These are phyloP conservation scores for Telmatherina bonti DNA, from an alignment of 2,797 vertebrate species.

Conservation along the genomic window DNA sequence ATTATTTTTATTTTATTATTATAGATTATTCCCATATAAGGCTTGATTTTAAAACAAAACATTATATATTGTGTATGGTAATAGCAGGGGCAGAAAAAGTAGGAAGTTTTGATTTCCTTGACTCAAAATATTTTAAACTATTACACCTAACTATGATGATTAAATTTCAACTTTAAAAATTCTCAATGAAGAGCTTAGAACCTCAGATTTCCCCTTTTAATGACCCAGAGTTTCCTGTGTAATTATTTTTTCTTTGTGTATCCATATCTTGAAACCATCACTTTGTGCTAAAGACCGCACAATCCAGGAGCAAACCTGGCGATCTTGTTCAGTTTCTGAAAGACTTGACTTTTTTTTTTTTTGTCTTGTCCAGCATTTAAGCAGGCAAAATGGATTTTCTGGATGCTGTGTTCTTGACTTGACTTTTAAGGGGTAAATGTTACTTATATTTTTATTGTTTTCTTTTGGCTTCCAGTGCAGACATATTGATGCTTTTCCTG, in stretches of 20 bases:
- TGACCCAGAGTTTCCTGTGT: neutral
- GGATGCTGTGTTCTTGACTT: too few species aligned
- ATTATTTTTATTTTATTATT: too few species aligned
- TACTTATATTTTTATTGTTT: slow-evolving; percentile 1
- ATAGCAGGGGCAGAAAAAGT: too few species aligned
- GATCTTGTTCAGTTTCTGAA: neutral
- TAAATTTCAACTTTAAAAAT: neutral
- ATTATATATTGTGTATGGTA: too few species aligned
- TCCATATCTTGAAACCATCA: neutral
- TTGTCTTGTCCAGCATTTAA: too few species aligned
- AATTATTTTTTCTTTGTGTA: neutral
- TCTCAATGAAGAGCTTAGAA: too few species aligned
- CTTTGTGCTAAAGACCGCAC: neutral
- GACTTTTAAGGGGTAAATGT: neutral
- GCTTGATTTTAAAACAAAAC: too few species aligned
- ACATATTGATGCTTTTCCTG: neutral
- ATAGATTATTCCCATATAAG: too few species aligned
- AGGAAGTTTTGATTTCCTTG: too few species aligned
- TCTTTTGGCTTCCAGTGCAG: slow-evolving; percentile 9
- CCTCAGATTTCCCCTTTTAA: neutral
- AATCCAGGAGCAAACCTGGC: neutral
- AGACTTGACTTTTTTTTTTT: neutral
- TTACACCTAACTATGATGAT: neutral
- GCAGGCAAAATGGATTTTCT: too few species aligned
- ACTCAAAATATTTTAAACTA: too few species aligned